Conservation (phyloP, 2,888 invertebrate species). For the Hypomecis punctinalis region DNA sequence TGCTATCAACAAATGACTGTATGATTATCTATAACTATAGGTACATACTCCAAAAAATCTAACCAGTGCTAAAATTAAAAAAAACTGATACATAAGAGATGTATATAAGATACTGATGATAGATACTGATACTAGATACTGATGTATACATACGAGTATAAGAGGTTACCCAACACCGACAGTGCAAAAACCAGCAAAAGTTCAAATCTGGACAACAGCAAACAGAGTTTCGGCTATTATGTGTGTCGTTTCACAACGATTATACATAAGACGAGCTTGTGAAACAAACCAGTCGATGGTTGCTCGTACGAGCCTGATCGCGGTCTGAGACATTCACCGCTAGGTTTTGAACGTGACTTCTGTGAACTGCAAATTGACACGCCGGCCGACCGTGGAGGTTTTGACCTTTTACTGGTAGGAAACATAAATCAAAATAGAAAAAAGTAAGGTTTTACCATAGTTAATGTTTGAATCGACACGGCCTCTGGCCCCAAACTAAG, state of each 20-base stretch:
- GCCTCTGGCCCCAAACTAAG: too few relatives aligned
- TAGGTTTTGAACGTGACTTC: slow-evolving; percentile 11
- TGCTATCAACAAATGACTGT: too few relatives aligned
- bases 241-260: slow-evolving; percentile 31
- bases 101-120: too few relatives aligned
- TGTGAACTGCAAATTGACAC: neutral
- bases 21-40: too few relatives aligned
- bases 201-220: slow-evolving; percentile 10
- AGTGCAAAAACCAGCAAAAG: slow-evolving; percentile 13
- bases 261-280: slow-evolving; percentile 33
- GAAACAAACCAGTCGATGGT: slow-evolving; percentile 30
- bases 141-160: too few relatives aligned
- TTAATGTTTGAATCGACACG: too few relatives aligned
- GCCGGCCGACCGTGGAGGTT: slow-evolving; percentile 1
- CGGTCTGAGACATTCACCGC: slow-evolving; percentile 9
- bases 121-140: too few relatives aligned
- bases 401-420: slow-evolving; percentile 8
- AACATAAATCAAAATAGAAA: neutral
- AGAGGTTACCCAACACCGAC: neutral
- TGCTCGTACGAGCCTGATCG: slow-evolving; percentile 24
- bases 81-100: too few relatives aligned
- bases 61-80: too few relatives aligned
- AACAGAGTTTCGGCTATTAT: slow-evolving; percentile 23
- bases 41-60: too few relatives aligned
- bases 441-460: too few relatives aligned